A percentile compares a stretch with the other conserved stretches of the same genome.
phyloP scores from a whole-genome alignment of 2,113 vertebrate genomes.

The Trinectes maculatus region DNA sequence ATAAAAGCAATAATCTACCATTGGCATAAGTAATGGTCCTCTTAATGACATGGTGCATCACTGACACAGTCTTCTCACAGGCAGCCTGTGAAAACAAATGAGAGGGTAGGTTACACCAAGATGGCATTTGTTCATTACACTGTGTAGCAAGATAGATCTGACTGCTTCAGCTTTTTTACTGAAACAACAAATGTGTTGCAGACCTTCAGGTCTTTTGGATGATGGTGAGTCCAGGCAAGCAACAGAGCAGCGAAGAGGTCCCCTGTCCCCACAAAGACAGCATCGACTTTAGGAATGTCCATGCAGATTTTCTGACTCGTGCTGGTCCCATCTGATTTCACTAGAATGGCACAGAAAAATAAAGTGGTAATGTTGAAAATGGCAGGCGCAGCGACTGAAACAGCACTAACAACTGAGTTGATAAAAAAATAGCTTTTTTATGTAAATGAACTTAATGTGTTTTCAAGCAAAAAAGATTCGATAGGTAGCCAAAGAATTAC shows the following conservation, averaged over 20 bases:
- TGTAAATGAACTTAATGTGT: not conserved
- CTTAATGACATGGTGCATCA: slow-evolving; percentile 95
- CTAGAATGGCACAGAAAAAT: slow-evolving; percentile 67
- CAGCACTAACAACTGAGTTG: not conserved
- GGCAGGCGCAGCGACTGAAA: not conserved
- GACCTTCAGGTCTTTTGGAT: slow-evolving; percentile 94
- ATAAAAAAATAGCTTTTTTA: not conserved
- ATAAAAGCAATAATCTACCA: slow-evolving; percentile 73
- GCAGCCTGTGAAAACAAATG: slow-evolving; percentile 82
- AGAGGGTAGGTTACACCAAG: slow-evolving; percentile 1
- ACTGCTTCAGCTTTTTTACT: not conserved
- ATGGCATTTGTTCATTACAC: not conserved
- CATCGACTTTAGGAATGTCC: slow-evolving; percentile 92
- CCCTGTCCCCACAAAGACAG: slow-evolving; percentile 95
- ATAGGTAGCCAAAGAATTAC: no score
- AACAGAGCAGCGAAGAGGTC: slow-evolving; percentile 96
- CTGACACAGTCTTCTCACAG: slow-evolving; percentile 95
- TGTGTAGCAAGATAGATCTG: not conserved
- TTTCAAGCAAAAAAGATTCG: not conserved
- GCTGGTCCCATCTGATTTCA: slow-evolving; percentile 82
- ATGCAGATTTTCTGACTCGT: slow-evolving; percentile 87
- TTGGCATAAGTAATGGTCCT: slow-evolving; percentile 90
- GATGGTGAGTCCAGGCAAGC: slow-evolving; percentile 93
- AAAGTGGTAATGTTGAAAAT: not conserved
- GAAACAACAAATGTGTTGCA: not conserved